Base-by-base conservation (phyloP, 2,888 invertebrate genomes). In the Cynaeus angustus region DNA sequence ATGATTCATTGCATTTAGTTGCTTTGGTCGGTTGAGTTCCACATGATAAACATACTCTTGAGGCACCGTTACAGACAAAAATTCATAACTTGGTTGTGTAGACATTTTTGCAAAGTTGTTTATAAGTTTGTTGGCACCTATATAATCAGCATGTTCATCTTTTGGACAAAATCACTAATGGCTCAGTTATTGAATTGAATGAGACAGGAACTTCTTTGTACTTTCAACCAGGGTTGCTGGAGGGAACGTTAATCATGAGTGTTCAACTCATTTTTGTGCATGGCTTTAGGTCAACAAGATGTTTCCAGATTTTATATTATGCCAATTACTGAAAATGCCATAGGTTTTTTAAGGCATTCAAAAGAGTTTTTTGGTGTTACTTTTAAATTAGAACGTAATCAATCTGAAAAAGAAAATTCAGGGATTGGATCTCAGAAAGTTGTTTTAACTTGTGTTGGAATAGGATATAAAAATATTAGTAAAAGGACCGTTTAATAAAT, bases 201-300 rank as follows among this genome's bases (percentile, higher is more conserved):
- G 93, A 96, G 84, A 96, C 98, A 0, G 99, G 98, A 33, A 99
- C 99, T 0, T 89, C 90, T 28, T 86, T 99, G 38, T 91, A 90
- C 79, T 98, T 93, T 81, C 92, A 91, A 81, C 99, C 99, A 0
- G 99, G 99, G 0, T 87, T 98, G 71, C 85, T 99, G 99, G 99
- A 0, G 99, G 99, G 0, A 89, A 88, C 72, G 83, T 98, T 33
- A 92, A 92, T 50, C 97, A 98, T 83, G 94, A 94, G 68, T 99
- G 98, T 83, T 93, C 92, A 72, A 85, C 89, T 7, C 90, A 93
- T 78, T 93, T 8, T 87, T 98, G n/a, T 95, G 94, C 85, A 98
- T 99, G 98, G 94, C 96, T 0, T 87, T 99, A 3, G 94, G 97
- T 0, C 96, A 94, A 82, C 96, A 96, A 83, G 97, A 99, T 85